Conservation (phyloP, 2,888 invertebrate species). For the Dolichopus griseipennis region DNA sequence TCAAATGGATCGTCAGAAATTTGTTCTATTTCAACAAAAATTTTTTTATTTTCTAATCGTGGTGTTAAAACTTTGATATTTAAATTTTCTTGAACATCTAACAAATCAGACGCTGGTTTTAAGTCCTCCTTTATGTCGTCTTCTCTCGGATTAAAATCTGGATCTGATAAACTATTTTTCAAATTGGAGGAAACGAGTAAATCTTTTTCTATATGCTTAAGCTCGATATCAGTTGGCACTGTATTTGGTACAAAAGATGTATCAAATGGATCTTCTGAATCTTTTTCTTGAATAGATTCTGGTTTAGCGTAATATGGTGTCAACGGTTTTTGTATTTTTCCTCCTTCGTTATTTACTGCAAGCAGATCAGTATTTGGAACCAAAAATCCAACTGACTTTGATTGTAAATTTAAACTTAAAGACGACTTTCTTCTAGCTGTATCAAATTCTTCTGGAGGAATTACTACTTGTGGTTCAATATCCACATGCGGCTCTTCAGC, state of each 20-base stretch:
- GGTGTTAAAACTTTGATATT: slow-evolving; percentile 63
- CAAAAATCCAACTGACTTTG: slow-evolving; percentile 52
- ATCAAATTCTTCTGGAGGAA: slow-evolving; percentile 28
- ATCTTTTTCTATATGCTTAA: slow-evolving; percentile 68
- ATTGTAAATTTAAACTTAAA: slow-evolving; percentile 50
- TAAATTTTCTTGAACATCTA: slow-evolving; percentile 51
- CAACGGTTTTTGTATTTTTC: slow-evolving; percentile 59
- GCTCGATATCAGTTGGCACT: slow-evolving; percentile 65
- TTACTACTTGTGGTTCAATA: slow-evolving; percentile 17
- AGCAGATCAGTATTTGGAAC: slow-evolving; percentile 54
- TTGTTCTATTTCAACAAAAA: slow-evolving; percentile 33
- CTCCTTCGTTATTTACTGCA: slow-evolving; percentile 49
- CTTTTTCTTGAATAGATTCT: slow-evolving; percentile 40
- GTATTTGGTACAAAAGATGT: slow-evolving; percentile 72
- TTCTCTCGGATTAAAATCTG: slow-evolving; percentile 51
- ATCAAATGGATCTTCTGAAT: slow-evolving; percentile 70
- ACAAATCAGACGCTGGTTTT: slow-evolving; percentile 37
- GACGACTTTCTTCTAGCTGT: slow-evolving; percentile 51
- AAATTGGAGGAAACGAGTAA: slow-evolving; percentile 47
- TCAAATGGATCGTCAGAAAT: slow-evolving; percentile 69
- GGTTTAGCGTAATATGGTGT: slow-evolving; percentile 68
- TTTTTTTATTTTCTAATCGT: slow-evolving; percentile 45
- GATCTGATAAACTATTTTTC: slow-evolving; percentile 54
- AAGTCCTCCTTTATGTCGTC: slow-evolving; percentile 24
- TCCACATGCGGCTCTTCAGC: slow-evolving; percentile 45